Evolutionary conservation across 2,113 vertebrate species (phyloP).

Genomic region (Phasianus colchicus): DNA sequence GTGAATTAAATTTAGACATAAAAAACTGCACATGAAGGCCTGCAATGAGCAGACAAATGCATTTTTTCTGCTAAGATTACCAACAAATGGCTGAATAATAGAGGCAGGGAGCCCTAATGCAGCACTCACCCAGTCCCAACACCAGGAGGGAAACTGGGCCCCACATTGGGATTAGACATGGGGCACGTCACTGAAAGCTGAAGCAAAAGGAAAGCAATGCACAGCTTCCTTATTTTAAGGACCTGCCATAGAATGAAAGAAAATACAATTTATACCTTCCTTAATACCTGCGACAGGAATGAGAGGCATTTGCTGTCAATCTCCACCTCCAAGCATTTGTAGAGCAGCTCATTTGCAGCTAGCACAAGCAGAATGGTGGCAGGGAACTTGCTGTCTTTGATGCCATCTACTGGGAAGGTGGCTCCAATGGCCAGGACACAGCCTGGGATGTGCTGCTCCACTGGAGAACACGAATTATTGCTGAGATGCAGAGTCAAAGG

Average conservation of each 20-base stretch:
- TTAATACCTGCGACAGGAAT: background rate
- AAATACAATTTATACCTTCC: background rate
- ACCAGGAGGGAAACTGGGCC: background rate
- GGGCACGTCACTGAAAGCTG: fast-evolving
- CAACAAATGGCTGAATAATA: background rate
- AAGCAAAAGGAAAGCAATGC: background rate
- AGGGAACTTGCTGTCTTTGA: constrained; percentile 19
- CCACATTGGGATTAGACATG: fast-evolving
- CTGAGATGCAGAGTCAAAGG: background rate
- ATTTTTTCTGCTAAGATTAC: background rate
- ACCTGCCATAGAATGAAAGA: background rate
- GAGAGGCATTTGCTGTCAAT: background rate
- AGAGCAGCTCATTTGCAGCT: background rate
- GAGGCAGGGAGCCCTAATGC: background rate
- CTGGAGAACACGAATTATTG: background rate
- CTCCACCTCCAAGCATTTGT: background rate
- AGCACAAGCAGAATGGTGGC: background rate
- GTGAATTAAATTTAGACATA: background rate
- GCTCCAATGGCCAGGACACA: background rate
- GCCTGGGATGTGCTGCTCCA: background rate
- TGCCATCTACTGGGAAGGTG: constrained; percentile 70
- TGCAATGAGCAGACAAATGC: background rate
- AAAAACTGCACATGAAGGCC: background rate
- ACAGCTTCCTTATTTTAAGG: background rate
- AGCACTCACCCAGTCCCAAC: background rate